Percentiles rank a stretch among this genome's conserved stretches.
phyloP scores from a whole-genome alignment of 2,113 vertebrate genomes.

The Paramisgurnus dabryanus region DNA sequence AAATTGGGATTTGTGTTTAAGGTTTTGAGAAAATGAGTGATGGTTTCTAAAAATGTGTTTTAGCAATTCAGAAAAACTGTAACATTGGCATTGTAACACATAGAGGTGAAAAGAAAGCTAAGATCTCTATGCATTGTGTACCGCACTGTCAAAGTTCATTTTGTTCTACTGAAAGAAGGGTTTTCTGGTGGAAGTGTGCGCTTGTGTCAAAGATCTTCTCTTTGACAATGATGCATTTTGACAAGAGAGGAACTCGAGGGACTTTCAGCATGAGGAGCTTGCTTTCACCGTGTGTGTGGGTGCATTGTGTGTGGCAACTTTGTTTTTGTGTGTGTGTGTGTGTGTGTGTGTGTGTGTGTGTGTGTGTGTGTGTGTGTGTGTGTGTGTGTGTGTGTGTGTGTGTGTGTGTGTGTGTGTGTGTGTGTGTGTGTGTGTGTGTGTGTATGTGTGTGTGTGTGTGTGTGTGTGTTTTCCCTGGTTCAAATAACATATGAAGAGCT shows the following conservation, averaged over 20 bases:
- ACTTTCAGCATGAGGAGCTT: background rate
- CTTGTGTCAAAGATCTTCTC: constrained; percentile 15
- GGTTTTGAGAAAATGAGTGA: no score
- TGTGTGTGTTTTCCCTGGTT: background rate
- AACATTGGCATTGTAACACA: background rate
- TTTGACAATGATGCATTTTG: constrained; percentile 22
- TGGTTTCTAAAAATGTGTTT: no score
- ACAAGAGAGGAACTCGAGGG: constrained; percentile 14
- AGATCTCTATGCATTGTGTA: background rate
- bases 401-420: background rate
- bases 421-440: background rate
- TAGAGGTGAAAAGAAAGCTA: background rate
- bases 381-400: background rate
- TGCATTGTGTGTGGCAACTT: background rate
- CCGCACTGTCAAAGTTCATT: constrained; percentile 3
- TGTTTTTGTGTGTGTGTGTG: background rate
- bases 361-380: constrained; percentile 3
- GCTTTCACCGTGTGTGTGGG: background rate
- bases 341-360: background rate
- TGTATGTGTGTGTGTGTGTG: background rate
- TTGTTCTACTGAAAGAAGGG: background rate
- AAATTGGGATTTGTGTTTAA: no score
- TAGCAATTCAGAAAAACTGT: no score
- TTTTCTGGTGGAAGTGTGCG: constrained; percentile 23
- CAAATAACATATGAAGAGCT: no score